These are phyloP conservation scores for Drosophila cyrtoloma DNA, from an alignment of 2,888 invertebrate genomes.

Conservation along the genomic window DNA sequence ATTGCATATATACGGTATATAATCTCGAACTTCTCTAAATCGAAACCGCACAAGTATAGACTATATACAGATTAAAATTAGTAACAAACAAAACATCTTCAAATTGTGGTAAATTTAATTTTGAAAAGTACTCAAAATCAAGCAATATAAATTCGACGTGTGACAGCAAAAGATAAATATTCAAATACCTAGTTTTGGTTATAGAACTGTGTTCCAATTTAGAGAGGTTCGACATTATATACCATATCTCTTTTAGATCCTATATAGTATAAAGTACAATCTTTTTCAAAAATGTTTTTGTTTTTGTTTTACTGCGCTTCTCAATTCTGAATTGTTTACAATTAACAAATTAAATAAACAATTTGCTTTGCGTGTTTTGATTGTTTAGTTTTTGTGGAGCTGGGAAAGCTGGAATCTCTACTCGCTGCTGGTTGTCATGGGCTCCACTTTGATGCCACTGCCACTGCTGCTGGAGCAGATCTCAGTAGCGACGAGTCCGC, in stretches of 20 bases:
- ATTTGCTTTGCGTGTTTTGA: constrained; percentile 17
- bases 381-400: constrained; percentile 36
- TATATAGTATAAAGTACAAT: constrained; percentile 29
- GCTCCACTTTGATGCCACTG: constrained; percentile 90
- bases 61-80: constrained; percentile 8
- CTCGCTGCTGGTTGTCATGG: constrained; percentile 86
- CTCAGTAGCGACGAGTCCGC: constrained; percentile 8
- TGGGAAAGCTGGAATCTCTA: constrained; percentile 43
- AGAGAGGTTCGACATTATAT: background rate
- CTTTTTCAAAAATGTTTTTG: constrained; percentile 7
- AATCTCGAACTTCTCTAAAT: background rate
- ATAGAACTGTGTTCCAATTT: background rate
- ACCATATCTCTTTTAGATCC: constrained; percentile 12
- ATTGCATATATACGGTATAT: constrained; percentile 2
- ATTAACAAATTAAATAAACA: constrained; percentile 7
- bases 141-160: too few species aligned
- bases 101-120: too few species aligned
- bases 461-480: constrained; percentile 53
- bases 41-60: background rate
- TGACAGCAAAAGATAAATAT: background rate
- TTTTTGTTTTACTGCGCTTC: background rate
- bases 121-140: background rate
- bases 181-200: background rate
- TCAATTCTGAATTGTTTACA: constrained; percentile 42
- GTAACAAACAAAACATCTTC: background rate